Evolutionary conservation across 2,888 invertebrate genomes (phyloP), one percentile per base, ranked within the genome.

Genomic region (Lycia hirtaria): DNA sequence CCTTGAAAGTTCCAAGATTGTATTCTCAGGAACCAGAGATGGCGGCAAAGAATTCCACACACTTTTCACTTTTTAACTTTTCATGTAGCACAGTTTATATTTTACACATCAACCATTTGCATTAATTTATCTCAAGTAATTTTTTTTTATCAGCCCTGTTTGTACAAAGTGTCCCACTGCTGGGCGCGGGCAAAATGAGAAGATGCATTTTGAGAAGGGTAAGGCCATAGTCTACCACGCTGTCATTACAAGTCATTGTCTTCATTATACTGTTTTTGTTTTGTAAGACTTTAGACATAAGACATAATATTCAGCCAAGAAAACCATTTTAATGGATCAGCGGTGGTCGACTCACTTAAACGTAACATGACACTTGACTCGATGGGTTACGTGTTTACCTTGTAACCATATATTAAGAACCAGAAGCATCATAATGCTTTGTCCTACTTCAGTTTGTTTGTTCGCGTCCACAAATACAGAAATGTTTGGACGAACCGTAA

Each of bases 311-410:
- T 84, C 78, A 77, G 85, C 85, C 85, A 88, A 84, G 88, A 87
- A 85, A 88, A 87, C 85, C 83, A 83, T 89, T n/a, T 87, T 88
- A 86, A 89, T 89, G 86, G 84, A 85, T 83, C 50, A 71, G 81
- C 80, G 84, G 87, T 88, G 88, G 89, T 82, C 85, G 81, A 84
- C 81, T 89, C 90, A 91, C 90, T 90, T 88, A 91, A 83, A 75
- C 81, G 91, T 87, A 89, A 91, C 85, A 78, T 51, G 76, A 81
- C 82, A 83, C 71, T 64, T 65, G 71, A 81, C 76, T 82, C 80
- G 87, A 87, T 85, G 88, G 87, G 83, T 80, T 81, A 80, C 76
- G 72, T 88, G 86, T 90, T 87, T 88, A 76, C 73, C 65, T 60
- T 68, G 90, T 80, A 90, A 91, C 86, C 72, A 66, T 80, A 90